These are phyloP conservation scores for Rhagologus leucostigma DNA, from an alignment of 2,113 vertebrate genomes.

Conservation along the genomic window DNA sequence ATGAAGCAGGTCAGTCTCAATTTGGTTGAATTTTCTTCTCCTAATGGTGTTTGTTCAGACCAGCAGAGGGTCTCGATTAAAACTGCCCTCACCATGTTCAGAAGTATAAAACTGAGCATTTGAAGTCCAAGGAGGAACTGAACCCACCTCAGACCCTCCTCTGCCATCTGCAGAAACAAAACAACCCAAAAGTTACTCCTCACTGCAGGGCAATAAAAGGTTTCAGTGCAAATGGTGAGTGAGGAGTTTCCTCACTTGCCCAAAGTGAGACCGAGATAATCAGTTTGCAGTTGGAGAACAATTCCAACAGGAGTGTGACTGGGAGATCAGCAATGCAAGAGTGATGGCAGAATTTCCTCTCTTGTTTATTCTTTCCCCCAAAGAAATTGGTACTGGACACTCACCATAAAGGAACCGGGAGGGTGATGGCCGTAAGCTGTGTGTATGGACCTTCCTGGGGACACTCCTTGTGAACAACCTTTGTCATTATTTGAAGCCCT, in stretches of 20 bases:
- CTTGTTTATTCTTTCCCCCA: neutral
- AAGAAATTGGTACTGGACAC: neutral
- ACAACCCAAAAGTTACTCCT: neutral
- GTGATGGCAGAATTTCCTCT: neutral
- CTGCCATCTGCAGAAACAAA: neutral
- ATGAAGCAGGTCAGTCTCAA: neutral
- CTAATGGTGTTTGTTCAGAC: neutral
- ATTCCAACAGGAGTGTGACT: neutral
- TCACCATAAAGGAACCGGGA: neutral
- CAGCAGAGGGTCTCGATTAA: neutral
- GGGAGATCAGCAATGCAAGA: rapidly evolving
- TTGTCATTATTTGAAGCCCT: neutral
- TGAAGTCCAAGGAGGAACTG: neutral
- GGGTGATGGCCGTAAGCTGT: neutral
- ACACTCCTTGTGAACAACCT: neutral
- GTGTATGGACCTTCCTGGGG: neutral
- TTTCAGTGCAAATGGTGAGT: neutral
- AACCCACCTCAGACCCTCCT: neutral
- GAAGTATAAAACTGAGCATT: neutral
- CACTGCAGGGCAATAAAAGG: neutral
- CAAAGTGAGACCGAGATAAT: neutral
- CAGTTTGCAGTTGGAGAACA: neutral
- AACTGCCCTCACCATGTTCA: neutral
- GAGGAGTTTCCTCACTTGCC: neutral
- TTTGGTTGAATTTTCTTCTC: neutral